A percentile compares a stretch with the other conserved stretches of the same genome.
Evolutionary conservation across 2,888 invertebrate species (phyloP).

Genomic region (Micropterix aruncella): DNA sequence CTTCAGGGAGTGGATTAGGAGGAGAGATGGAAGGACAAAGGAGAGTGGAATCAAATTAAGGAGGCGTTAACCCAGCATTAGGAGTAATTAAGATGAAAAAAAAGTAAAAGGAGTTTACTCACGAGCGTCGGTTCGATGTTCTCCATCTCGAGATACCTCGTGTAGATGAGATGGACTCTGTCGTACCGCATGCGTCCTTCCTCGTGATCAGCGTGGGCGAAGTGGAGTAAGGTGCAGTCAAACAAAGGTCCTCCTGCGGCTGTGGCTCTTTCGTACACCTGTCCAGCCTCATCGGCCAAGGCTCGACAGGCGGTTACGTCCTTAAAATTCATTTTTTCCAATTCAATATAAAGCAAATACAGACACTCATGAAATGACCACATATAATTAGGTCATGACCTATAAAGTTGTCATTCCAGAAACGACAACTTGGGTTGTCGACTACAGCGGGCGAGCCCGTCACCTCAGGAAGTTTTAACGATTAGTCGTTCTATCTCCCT

Average conservation of each 20-base stretch:
- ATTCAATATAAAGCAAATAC: no score
- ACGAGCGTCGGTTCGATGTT: constrained; percentile 94
- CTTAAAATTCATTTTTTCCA: no score
- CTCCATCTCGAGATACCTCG: constrained; percentile 73
- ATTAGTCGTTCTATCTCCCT: no score
- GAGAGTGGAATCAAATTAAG: neutral
- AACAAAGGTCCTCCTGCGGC: constrained; percentile 60
- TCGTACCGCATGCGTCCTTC: constrained; percentile 93
- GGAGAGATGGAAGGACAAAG: no score
- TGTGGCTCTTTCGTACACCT: constrained; percentile 90
- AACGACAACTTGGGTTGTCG: no score
- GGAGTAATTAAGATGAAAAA: neutral
- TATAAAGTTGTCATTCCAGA: no score
- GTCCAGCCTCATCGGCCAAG: constrained; percentile 90
- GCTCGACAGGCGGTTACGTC: constrained; percentile 86
- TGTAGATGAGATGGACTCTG: constrained; percentile 92
- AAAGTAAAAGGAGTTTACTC: no score
- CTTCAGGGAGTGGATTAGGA: no score
- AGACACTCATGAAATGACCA: no score
- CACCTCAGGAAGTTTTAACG: no score
- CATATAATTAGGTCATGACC: no score
- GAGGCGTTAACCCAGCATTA: neutral
- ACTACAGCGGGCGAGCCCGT: no score
- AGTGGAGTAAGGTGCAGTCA: constrained; percentile 87
- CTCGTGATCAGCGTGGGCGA: constrained; percentile 98